Percentiles rank a stretch among this genome's conserved stretches.
These are phyloP conservation scores for Urocitellus parryii DNA, from an alignment of 2,113 vertebrate genomes.

Conservation along the genomic window DNA sequence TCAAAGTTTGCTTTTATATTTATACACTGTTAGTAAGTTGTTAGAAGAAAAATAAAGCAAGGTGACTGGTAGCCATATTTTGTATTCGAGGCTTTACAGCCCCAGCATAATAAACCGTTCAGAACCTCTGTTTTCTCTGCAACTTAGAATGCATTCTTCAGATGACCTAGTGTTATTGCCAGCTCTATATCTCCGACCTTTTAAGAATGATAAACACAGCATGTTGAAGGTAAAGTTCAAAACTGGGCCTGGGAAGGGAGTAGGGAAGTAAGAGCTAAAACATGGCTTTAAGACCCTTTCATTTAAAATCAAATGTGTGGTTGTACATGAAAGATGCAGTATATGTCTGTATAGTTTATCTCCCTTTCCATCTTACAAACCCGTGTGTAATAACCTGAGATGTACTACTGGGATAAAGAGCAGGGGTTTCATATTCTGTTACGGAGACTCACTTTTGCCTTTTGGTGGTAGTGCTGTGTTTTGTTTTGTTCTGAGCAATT, in stretches of 20 bases:
- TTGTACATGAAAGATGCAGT: neutral
- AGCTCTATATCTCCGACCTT: slow-evolving; percentile 45
- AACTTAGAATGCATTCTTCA: slow-evolving; percentile 65
- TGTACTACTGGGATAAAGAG: neutral
- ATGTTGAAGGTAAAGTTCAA: neutral
- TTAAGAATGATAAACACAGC: slow-evolving; percentile 73
- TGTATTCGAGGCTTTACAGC: slow-evolving; percentile 81
- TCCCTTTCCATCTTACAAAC: slow-evolving; percentile 25
- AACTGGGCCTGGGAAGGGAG: neutral
- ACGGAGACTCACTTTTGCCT: neutral
- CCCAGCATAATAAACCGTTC: slow-evolving; percentile 82
- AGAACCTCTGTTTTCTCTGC: slow-evolving; percentile 74
- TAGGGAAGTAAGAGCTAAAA: slow-evolving; percentile 51
- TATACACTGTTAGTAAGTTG: slow-evolving; percentile 84
- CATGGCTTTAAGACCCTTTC: slow-evolving; percentile 6
- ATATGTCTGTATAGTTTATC: neutral
- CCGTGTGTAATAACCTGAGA: neutral
- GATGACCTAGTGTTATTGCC: slow-evolving; percentile 75
- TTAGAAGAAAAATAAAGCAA: slow-evolving; percentile 86
- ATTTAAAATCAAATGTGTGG: slow-evolving; percentile 33
- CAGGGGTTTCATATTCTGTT: neutral
- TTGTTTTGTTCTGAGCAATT: slow-evolving; percentile 70
- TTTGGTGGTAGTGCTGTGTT: neutral
- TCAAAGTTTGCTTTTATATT: slow-evolving; percentile 87
- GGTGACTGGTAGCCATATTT: slow-evolving; percentile 81